Evolutionary conservation across 2,888 invertebrate species (phyloP).

Genomic region (Melikaiella ostensackeni): DNA sequence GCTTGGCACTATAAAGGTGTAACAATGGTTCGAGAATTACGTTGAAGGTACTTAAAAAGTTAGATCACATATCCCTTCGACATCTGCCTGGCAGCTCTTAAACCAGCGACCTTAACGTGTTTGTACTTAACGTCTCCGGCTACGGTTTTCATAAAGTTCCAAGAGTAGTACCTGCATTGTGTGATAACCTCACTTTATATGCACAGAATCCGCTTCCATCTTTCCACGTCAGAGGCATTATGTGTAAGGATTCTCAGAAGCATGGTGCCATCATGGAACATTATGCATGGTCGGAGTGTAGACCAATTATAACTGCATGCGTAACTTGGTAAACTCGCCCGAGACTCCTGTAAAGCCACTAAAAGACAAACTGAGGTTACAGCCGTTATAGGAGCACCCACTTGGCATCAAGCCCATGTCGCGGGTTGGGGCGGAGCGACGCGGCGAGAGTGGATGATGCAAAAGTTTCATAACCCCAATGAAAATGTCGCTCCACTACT

Average conservation of each 20-base stretch:
- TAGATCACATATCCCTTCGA: conserved; percentile 14
- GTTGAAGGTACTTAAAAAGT: conserved; percentile 22
- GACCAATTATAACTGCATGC: conserved; percentile 55
- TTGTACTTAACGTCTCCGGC: conserved; percentile 15
- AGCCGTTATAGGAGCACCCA: conserved; percentile 40
- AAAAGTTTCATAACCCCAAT: conserved; percentile 40
- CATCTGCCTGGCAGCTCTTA: conserved; percentile 17
- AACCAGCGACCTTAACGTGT: conserved; percentile 16
- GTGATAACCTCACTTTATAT: conserved; percentile 61
- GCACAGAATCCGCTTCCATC: conserved; percentile 58
- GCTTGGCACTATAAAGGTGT: background rate
- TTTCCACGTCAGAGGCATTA: conserved; percentile 59
- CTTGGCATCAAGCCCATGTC: conserved; percentile 36
- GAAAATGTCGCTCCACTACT: conserved; percentile 28
- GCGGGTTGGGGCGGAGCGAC: conserved; percentile 16
- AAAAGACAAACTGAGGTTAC: conserved; percentile 48
- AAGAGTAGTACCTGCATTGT: conserved; percentile 45
- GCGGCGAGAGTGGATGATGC: conserved; percentile 36
- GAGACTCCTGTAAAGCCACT: conserved; percentile 44
- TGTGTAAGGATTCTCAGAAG: conserved; percentile 58
- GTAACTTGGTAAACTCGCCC: conserved; percentile 47
- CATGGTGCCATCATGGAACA: conserved; percentile 34
- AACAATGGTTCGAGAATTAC: conserved; percentile 1
- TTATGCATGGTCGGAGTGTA: conserved; percentile 38
- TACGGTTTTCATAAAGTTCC: conserved; percentile 37